A percentile compares a stretch with the other conserved stretches of the same genome.
phyloP scores from a whole-genome alignment of 2,113 vertebrate genomes.

The Potamarius usumacintae region DNA sequence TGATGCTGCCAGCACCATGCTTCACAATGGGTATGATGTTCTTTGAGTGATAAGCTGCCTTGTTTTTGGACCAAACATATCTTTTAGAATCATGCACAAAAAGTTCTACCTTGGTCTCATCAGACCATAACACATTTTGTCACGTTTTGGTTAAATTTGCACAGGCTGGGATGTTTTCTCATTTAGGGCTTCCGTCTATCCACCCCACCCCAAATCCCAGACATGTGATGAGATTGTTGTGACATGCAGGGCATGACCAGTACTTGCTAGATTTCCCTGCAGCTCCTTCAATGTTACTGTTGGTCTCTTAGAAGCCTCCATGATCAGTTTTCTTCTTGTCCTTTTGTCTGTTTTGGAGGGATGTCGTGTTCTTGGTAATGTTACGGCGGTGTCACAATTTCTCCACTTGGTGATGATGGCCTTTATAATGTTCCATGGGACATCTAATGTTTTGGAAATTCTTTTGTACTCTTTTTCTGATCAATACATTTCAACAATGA shows the following conservation, averaged over 20 bases:
- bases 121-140: not conserved
- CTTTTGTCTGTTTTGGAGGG: not conserved
- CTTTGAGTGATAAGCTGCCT: not conserved
- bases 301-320: not conserved
- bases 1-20: too few species aligned
- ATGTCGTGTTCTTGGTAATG: not conserved
- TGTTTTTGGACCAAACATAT: not conserved
- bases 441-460: not conserved
- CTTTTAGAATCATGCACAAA: too few species aligned
- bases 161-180: not conserved
- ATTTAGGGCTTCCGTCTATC: not conserved
- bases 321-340: not conserved
- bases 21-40: too few species aligned
- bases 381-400: not conserved
- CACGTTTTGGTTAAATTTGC: not conserved
- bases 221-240: not conserved
- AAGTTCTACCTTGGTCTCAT: too few species aligned
- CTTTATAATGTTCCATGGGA: not conserved
- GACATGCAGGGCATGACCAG: not conserved
- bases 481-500: not conserved
- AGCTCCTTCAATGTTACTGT: not conserved
- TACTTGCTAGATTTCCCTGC: not conserved
- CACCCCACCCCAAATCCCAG: not conserved
- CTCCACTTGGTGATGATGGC: not conserved
- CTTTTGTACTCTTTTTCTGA: not conserved